Evolutionary conservation across 2,797 vertebrate genomes (phyloP).

Genomic region (Neoniphon sammara): DNA sequence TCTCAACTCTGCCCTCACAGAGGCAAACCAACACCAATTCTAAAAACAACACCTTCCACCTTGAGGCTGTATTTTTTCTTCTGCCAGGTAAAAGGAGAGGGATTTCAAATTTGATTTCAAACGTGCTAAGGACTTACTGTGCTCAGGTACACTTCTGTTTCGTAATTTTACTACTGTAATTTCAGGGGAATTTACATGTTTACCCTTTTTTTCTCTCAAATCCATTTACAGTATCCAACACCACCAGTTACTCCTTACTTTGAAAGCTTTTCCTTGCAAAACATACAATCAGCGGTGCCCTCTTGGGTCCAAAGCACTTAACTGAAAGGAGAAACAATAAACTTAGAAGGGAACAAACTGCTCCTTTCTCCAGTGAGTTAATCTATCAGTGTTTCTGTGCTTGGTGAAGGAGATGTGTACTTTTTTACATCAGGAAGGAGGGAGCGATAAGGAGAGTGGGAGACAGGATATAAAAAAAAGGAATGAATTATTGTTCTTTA

Average conservation of each 20-base stretch:
- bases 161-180: not conserved
- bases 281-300: too few species aligned
- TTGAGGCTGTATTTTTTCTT: not conserved
- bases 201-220: not conserved
- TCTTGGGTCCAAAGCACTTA: too few species aligned
- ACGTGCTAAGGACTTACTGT: not conserved
- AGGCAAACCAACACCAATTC: not conserved
- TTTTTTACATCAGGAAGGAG: conserved; percentile 22
- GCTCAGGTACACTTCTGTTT: not conserved
- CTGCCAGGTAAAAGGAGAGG: not conserved
- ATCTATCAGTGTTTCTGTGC: conserved; percentile 1
- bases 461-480: conserved; percentile 39
- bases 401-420: not conserved
- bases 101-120: not conserved
- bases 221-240: too few species aligned
- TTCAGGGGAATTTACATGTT: not conserved
- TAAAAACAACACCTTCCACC: not conserved
- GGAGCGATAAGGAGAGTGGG: conserved; percentile 15
- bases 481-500: conserved; percentile 62
- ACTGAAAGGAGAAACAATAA: too few species aligned
- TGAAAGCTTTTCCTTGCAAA: too few species aligned
- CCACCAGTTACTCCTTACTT: too few species aligned
- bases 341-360: too few species aligned
- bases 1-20: conserved; percentile 20
- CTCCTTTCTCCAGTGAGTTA: not conserved